phyloP scores from a whole-genome alignment of 1,140 invertebrate genomes.

The Pachyrhynchus sulphureomaculatus region DNA sequence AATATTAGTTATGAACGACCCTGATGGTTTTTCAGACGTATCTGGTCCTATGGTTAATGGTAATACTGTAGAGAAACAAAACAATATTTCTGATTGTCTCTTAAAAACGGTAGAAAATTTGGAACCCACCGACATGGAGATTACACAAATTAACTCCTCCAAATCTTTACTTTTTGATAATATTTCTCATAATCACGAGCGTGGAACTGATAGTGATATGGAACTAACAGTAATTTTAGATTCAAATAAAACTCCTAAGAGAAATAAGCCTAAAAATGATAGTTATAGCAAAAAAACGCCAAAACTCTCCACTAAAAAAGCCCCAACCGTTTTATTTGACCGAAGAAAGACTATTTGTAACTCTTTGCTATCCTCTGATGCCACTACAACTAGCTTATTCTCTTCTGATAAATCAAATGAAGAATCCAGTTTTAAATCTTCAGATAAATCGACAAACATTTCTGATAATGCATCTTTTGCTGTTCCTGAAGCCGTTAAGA shows the following conservation, averaged over 20 bases:
- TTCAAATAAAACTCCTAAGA: not conserved
- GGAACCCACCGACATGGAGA: slow-evolving; percentile 2
- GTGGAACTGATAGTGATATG: not conserved
- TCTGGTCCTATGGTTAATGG: not conserved
- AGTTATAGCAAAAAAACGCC: too few relatives aligned
- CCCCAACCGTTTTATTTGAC: not conserved
- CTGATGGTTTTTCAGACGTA: not conserved
- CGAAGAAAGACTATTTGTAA: slow-evolving; percentile 10
- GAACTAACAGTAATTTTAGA: not conserved
- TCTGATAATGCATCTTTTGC: not conserved
- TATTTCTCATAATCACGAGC: not conserved
- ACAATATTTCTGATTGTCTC: not conserved
- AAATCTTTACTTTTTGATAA: not conserved
- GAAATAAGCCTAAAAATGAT: too few relatives aligned
- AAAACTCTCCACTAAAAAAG: too few relatives aligned
- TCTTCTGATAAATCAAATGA: not conserved
- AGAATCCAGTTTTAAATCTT: not conserved
- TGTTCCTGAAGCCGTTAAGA: not conserved
- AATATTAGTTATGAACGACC: not conserved
- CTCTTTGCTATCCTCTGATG: not conserved
- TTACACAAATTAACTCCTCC: not conserved
- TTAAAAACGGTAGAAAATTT: not conserved
- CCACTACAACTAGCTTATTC: not conserved
- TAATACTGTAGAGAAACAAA: not conserved
- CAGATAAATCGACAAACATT: slow-evolving; percentile 6